These are phyloP conservation scores for Eupeodes luniger DNA, from an alignment of 2,888 invertebrate genomes.

Conservation along the genomic window DNA sequence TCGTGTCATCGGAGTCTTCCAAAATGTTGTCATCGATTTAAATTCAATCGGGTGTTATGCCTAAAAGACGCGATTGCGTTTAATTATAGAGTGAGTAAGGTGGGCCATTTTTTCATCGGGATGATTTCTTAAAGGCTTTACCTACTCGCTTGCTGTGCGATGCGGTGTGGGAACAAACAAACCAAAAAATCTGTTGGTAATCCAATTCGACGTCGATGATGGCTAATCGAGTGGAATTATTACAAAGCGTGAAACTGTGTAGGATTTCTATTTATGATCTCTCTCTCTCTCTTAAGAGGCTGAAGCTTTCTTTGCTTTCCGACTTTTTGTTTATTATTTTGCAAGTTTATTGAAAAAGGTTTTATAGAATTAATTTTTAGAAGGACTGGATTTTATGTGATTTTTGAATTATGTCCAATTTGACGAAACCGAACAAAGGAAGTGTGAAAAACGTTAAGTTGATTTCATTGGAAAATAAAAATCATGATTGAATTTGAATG, in stretches of 20 bases:
- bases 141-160: conserved; percentile 28
- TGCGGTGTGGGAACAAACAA: not conserved
- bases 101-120: too few species aligned
- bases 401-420: not conserved
- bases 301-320: not conserved
- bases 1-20: not conserved
- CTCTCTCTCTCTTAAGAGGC: conserved; percentile 9
- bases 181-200: conserved; percentile 41
- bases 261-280: conserved; percentile 60
- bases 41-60: conserved; percentile 76
- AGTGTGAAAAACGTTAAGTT: too few species aligned
- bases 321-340: not conserved
- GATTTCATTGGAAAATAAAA: too few species aligned
- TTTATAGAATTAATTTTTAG: too few species aligned
- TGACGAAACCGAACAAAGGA: too few species aligned
- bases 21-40: conserved; percentile 61
- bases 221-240: conserved; percentile 73
- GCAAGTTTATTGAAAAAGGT: not conserved
- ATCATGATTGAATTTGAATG: too few species aligned
- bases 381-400: not conserved
- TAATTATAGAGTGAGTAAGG: conserved; percentile 55
- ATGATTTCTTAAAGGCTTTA: conserved; percentile 9
- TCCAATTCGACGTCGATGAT: conserved; percentile 52
- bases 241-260: conserved; percentile 53
- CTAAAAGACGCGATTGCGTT: conserved; percentile 49